A percentile compares a stretch with the other conserved stretches of the same genome.
Conservation (phyloP, 2,113 vertebrate genomes). For the Tringa solitaria region DNA sequence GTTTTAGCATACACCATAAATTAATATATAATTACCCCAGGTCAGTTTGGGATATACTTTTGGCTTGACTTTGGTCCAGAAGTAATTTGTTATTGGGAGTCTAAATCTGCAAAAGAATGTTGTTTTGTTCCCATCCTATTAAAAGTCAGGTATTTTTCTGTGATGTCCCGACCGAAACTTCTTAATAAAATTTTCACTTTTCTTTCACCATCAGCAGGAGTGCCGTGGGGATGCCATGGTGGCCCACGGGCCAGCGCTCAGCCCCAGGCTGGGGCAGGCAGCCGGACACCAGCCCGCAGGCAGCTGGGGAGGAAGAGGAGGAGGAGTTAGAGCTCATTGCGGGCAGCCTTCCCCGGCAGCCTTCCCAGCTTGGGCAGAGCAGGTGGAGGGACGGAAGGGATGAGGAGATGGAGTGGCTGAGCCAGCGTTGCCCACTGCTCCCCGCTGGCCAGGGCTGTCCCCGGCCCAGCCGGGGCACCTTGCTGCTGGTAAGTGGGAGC, state of each 20-base stretch:
- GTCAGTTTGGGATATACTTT: not conserved
- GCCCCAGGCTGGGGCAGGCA: not conserved
- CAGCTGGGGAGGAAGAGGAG: not conserved
- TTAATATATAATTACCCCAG: not conserved
- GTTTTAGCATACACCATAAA: not conserved
- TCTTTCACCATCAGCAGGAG: not conserved
- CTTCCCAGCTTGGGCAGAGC: not conserved
- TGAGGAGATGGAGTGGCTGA: constrained; percentile 34
- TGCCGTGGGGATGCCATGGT: not conserved
- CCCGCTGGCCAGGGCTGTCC: not conserved
- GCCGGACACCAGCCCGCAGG: not conserved
- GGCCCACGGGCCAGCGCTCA: not conserved
- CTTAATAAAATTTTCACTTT: not conserved
- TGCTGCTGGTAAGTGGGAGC: constrained; percentile 61
- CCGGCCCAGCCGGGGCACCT: not conserved
- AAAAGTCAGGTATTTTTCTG: not conserved
- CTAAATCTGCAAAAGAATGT: not conserved
- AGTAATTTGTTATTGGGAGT: not conserved
- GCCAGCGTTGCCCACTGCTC: constrained; percentile 14
- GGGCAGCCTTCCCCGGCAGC: not conserved
- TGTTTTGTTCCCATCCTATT: not conserved
- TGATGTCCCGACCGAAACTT: not conserved
- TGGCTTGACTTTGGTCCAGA: not conserved
- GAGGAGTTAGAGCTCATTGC: not conserved
- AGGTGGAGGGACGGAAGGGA: not conserved